Percentiles rank a stretch among this genome's conserved stretches.
phyloP scores from a whole-genome alignment of 1,140 invertebrate species.

The Trypoxylus dichotomus region DNA sequence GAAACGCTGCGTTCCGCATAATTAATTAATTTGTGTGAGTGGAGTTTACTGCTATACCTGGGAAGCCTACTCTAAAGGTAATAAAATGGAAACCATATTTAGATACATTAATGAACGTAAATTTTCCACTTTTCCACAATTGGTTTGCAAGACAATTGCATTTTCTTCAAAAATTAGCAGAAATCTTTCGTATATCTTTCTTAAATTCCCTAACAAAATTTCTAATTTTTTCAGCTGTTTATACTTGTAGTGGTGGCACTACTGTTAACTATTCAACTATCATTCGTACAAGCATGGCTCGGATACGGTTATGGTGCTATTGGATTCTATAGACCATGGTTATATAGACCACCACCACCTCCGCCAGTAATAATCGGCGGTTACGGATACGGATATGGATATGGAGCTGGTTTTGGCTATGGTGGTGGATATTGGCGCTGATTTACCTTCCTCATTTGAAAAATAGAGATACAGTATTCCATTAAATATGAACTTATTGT shows the following conservation, averaged over 20 bases:
- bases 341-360: neutral
- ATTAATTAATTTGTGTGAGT: too few relatives aligned
- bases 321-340: neutral
- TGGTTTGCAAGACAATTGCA: too few relatives aligned
- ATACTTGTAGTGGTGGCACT: neutral
- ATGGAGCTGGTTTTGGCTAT: neutral
- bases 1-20: too few relatives aligned
- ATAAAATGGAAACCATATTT: too few relatives aligned
- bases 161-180: too few relatives aligned
- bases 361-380: neutral
- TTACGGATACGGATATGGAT: neutral
- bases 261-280: neutral
- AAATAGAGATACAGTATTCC: too few relatives aligned
- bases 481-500: too few relatives aligned
- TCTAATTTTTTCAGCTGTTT: neutral
- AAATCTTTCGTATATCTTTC: too few relatives aligned
- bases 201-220: neutral
- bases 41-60: too few relatives aligned
- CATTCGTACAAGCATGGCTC: neutral
- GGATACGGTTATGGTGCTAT: neutral
- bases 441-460: neutral
- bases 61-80: too few relatives aligned
- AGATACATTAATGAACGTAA: too few relatives aligned
- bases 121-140: too few relatives aligned
- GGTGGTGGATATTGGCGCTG: neutral